phyloP scores from a whole-genome alignment of 2,797 vertebrate species.

The Cossypha niveicapilla region DNA sequence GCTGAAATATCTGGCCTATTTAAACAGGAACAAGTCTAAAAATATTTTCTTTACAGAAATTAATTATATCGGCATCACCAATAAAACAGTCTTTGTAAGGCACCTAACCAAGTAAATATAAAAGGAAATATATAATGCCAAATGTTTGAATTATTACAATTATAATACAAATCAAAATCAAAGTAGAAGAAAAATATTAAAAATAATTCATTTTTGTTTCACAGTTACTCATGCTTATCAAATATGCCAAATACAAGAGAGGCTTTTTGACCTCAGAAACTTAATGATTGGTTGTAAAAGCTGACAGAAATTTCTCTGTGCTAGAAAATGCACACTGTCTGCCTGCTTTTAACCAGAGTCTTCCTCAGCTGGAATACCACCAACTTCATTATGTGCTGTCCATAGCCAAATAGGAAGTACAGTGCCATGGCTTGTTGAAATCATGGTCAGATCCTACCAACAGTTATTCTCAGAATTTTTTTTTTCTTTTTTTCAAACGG shows the following conservation, averaged over 20 bases:
- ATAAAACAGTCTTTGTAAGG: neutral
- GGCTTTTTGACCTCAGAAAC: neutral
- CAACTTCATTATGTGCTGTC: neutral
- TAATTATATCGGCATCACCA: neutral
- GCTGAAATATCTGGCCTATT: conserved; percentile 14
- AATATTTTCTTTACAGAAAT: neutral
- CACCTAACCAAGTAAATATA: neutral
- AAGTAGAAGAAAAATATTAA: neutral
- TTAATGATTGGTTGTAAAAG: neutral
- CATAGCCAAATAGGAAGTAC: neutral
- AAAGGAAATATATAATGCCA: neutral
- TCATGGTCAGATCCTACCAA: neutral
- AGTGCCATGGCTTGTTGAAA: neutral
- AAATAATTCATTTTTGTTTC: neutral
- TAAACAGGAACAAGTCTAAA: neutral
- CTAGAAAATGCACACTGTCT: neutral
- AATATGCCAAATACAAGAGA: neutral
- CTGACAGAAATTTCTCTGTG: neutral
- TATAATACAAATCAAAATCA: neutral
- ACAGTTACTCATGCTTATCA: neutral
- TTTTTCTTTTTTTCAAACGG: neutral
- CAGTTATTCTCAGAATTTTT: neutral
- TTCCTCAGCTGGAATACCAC: conserved; percentile 11
- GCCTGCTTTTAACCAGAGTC: neutral
- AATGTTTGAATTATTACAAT: neutral